phyloP scores from a whole-genome alignment of 1,140 invertebrate genomes.

The Eubasilissa regina region DNA sequence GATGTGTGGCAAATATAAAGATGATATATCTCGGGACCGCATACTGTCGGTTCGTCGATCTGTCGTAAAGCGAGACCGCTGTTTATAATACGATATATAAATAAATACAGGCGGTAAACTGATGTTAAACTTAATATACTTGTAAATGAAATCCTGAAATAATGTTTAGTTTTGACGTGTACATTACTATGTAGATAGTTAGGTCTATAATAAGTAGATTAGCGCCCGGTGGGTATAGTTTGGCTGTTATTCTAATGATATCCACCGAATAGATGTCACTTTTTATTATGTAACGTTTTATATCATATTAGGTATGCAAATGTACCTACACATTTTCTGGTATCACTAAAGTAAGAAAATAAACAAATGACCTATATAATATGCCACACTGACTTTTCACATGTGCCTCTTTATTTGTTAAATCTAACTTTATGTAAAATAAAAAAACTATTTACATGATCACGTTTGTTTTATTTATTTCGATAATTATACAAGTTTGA shows the following conservation, averaged over 20 bases:
- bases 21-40: neutral
- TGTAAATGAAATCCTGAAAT: conserved; percentile 27
- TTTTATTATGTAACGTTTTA: conserved; percentile 4
- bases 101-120: conserved; percentile 1
- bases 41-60: neutral
- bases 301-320: conserved; percentile 12
- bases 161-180: neutral
- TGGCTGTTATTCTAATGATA: conserved; percentile 17
- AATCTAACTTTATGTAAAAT: conserved; percentile 47
- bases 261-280: conserved; percentile 31
- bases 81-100: neutral
- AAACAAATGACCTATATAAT: conserved; percentile 12
- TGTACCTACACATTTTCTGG: neutral
- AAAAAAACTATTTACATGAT: conserved; percentile 56
- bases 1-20: neutral
- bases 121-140: neutral
- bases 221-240: conserved; percentile 32
- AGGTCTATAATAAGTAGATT: neutral
- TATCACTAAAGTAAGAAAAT: conserved; percentile 24
- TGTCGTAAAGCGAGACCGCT: neutral
- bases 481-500: too few species aligned
- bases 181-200: conserved; percentile 30
- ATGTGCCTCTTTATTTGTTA: conserved; percentile 59
- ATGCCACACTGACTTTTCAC: conserved; percentile 56
- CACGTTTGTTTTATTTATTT: conserved; percentile 14